Percentiles rank a stretch among this genome's conserved stretches.
Conservation (phyloP, 2,888 invertebrate species). For the Lepidochitona cinerea region DNA sequence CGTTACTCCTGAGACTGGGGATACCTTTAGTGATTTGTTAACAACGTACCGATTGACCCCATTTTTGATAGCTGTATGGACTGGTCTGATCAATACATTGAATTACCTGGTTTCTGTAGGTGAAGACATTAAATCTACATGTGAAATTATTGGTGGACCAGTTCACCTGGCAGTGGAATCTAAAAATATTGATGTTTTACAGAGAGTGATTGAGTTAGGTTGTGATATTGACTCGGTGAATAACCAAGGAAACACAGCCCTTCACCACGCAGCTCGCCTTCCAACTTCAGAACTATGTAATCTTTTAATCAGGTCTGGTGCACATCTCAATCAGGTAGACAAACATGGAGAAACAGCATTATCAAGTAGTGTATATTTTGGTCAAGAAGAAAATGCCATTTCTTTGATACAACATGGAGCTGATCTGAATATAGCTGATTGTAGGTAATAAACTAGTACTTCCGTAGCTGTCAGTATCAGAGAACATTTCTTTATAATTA, state of each 20-base stretch:
- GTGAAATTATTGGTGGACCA: conserved; percentile 30
- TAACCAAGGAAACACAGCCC: conserved; percentile 43
- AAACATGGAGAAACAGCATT: conserved; percentile 47
- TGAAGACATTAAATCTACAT: not conserved
- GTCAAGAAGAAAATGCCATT: conserved; percentile 44
- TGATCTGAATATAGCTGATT: conserved; percentile 40
- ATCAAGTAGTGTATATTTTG: conserved; percentile 46
- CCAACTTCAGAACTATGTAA: conserved; percentile 30
- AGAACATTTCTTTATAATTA: no score
- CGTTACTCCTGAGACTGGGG: conserved; percentile 14
- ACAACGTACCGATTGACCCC: no score
- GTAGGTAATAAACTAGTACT: conserved; percentile 27
- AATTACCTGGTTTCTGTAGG: conserved; percentile 13
- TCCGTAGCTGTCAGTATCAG: no score
- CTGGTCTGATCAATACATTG: conserved; percentile 34
- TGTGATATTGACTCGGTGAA: conserved; percentile 38
- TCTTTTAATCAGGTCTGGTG: conserved; percentile 34
- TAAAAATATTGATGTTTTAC: conserved; percentile 27
- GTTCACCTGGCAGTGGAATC: conserved; percentile 44
- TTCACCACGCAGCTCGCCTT: conserved; percentile 37
- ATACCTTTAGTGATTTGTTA: no score
- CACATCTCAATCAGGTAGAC: conserved; percentile 40
- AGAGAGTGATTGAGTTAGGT: conserved; percentile 32
- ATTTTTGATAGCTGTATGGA: conserved; percentile 40
- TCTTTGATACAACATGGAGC: conserved; percentile 43